A percentile compares a stretch with the other conserved stretches of the same genome.
phyloP scores from a whole-genome alignment of 2,113 vertebrate genomes.

The Cyanoramphus novaezelandiae region DNA sequence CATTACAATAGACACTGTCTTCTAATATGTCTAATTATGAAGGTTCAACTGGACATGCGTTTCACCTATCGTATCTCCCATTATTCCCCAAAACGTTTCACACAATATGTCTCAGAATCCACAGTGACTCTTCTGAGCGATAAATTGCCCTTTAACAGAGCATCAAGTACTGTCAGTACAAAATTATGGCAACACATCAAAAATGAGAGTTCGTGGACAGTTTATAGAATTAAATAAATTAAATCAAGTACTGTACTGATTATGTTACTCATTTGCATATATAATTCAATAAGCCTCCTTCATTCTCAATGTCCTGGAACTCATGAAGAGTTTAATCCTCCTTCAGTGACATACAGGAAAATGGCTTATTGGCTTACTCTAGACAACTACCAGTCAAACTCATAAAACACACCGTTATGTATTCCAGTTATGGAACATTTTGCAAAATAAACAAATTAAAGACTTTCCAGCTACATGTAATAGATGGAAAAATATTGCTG shows the following conservation, averaged over 20 bases:
- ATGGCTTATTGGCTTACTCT: background rate
- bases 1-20: background rate
- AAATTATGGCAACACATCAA: background rate
- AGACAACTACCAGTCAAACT: background rate
- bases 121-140: background rate
- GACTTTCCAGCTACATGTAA: background rate
- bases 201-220: background rate
- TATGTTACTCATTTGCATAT: background rate
- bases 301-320: background rate
- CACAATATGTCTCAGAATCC: background rate
- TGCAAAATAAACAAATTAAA: background rate
- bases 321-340: background rate
- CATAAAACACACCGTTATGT: background rate
- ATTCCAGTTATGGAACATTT: background rate
- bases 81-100: background rate
- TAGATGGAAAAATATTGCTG: background rate
- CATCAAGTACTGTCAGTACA: background rate
- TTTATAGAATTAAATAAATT: slow-evolving; percentile 12
- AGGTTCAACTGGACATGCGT: background rate
- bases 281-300: background rate
- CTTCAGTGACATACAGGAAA: background rate
- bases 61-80: background rate
- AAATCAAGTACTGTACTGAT: background rate
- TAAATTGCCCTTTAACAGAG: background rate
- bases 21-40: background rate